phyloP scores from a whole-genome alignment of 2,797 vertebrate genomes.

The Chrosomus eos region DNA sequence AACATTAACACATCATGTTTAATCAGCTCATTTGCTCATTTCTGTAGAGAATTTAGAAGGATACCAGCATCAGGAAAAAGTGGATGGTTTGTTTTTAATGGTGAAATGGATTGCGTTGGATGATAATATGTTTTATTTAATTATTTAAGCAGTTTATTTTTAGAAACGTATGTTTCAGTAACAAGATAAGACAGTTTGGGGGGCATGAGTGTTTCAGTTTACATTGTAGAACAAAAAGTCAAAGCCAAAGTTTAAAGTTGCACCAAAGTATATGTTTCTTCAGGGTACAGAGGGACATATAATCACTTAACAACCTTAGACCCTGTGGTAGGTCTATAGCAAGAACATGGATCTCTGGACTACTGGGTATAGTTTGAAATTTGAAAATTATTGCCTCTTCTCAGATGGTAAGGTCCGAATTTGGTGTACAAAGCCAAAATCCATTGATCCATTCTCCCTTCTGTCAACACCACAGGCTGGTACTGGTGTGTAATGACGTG shows the following conservation, averaged over 20 bases:
- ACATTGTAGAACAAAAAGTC: no score
- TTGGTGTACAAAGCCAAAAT: conserved; percentile 24
- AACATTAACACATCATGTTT: no score
- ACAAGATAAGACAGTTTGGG: no score
- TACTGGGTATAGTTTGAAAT: not conserved
- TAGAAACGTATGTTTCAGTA: no score
- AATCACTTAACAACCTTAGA: not conserved
- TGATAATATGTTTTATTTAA: no score
- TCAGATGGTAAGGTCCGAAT: conserved; percentile 34
- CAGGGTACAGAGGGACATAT: not conserved
- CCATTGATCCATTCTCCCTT: conserved; percentile 26
- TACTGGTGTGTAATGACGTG: conserved; percentile 11
- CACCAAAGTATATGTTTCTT: no score
- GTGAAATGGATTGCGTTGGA: not conserved
- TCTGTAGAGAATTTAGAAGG: not conserved
- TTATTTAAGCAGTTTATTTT: no score
- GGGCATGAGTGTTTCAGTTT: no score
- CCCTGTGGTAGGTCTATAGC: not conserved
- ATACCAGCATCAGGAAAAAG: not conserved
- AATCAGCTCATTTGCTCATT: no score
- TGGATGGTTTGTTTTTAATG: not conserved
- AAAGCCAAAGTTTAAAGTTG: no score
- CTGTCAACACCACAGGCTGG: conserved; percentile 31
- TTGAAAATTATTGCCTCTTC: not conserved
- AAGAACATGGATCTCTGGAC: not conserved